A percentile compares a stretch with the other conserved stretches of the same genome.
These are phyloP conservation scores for Amphipoea oculea DNA, from an alignment of 2,888 invertebrate species.

Conservation along the genomic window DNA sequence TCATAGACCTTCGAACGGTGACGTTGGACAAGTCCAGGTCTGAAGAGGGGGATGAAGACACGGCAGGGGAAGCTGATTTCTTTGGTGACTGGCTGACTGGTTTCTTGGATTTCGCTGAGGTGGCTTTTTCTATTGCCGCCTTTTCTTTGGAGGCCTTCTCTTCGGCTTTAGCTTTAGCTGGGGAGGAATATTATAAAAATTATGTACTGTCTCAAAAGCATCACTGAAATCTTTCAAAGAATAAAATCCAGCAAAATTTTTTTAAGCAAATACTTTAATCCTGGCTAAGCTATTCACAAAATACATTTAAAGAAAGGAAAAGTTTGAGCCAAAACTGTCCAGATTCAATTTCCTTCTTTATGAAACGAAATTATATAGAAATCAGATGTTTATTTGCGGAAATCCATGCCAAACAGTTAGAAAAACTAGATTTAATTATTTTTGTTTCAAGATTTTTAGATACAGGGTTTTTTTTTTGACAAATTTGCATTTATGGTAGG, in stretches of 20 bases:
- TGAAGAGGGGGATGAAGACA: conserved; percentile 62
- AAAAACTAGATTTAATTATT: not conserved
- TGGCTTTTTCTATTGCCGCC: conserved; percentile 11
- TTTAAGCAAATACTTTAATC: no score
- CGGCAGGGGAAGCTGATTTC: conserved; percentile 38
- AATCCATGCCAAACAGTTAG: not conserved
- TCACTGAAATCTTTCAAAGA: no score
- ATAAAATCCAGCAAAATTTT: no score
- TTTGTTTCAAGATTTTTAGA: not conserved
- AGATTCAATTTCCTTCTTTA: not conserved
- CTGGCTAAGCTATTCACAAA: no score
- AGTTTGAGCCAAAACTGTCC: not conserved
- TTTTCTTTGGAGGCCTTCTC: conserved; percentile 34
- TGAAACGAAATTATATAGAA: not conserved
- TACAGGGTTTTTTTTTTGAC: not conserved
- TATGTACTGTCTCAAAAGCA: not conserved
- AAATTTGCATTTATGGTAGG: not conserved
- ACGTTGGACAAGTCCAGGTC: conserved; percentile 81
- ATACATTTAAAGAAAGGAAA: not conserved
- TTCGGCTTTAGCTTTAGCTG: conserved; percentile 71
- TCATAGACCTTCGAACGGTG: conserved; percentile 76
- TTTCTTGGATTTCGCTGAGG: conserved; percentile 65
- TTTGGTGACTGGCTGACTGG: conserved; percentile 49
- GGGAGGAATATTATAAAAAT: conserved; percentile 9
- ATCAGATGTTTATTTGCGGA: not conserved